Evolutionary conservation across 2,113 vertebrate species (phyloP).

Genomic region (Empidonax alnorum): DNA sequence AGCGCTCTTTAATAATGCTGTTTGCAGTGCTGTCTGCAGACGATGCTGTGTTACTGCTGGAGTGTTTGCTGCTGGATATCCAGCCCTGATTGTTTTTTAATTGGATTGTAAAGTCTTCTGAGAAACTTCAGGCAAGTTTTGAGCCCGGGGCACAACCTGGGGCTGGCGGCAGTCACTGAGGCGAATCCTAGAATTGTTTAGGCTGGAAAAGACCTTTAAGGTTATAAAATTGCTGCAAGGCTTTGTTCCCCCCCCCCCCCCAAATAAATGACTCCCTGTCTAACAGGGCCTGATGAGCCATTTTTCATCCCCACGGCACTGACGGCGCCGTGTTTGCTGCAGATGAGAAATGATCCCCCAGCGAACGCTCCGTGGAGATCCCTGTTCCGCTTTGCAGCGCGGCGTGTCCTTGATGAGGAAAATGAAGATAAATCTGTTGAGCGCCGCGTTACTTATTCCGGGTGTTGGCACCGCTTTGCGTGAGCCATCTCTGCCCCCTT

Average conservation of each 20-base stretch:
- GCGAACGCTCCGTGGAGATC: neutral
- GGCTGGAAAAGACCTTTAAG: neutral
- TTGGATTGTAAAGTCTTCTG: neutral
- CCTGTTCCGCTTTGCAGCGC: neutral
- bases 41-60: neutral
- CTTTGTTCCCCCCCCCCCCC: neutral
- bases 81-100: neutral
- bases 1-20: constrained; percentile 1
- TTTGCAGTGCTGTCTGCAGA: neutral
- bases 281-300: neutral
- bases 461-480: neutral
- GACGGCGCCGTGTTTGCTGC: neutral
- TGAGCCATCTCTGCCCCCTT: constrained; percentile 28
- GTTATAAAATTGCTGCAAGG: neutral
- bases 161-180: neutral
- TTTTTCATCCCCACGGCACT: neutral
- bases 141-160: neutral
- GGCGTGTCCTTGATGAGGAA: neutral
- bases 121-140: neutral
- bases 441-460: neutral
- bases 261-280: neutral
- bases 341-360: neutral
- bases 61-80: neutral
- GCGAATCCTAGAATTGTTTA: neutral
- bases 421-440: constrained; percentile 31